Conservation (phyloP, 2,113 vertebrate species). For the Hypomesus transpacificus region DNA sequence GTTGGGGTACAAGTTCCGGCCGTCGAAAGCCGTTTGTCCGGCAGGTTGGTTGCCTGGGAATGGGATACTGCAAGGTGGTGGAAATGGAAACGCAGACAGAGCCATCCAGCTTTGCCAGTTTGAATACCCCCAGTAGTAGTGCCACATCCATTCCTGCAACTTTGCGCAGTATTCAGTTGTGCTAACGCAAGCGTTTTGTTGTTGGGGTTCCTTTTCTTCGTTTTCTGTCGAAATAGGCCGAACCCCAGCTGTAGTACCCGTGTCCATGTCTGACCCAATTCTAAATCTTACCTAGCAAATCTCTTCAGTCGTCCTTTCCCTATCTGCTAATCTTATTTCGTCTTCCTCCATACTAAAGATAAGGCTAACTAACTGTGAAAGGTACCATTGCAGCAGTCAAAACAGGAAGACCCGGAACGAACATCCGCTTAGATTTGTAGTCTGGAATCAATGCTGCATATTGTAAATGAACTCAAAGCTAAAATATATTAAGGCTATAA, state of each 20-base stretch:
- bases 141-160: constrained; percentile 91
- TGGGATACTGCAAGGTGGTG: constrained; percentile 35
- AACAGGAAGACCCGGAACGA: constrained; percentile 20
- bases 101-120: constrained; percentile 79
- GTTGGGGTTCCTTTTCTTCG: constrained; percentile 4
- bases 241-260: constrained; percentile 3
- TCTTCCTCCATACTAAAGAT: not conserved
- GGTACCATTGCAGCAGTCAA: constrained; percentile 3
- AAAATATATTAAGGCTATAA: too few species aligned
- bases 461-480: too few species aligned
- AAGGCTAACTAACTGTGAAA: too few species aligned
- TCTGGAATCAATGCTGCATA: not conserved
- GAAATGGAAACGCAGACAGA: constrained; percentile 58
- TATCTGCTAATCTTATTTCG: not conserved
- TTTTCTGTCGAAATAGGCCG: not conserved
- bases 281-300: not conserved
- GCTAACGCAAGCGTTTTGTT: constrained; percentile 19
- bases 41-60: constrained; percentile 21
- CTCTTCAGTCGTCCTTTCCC: not conserved
- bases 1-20: constrained; percentile 43
- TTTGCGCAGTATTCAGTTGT: constrained; percentile 80
- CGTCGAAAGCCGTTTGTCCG: constrained; percentile 37
- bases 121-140: constrained; percentile 82
- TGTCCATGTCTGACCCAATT: constrained; percentile 34
- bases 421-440: not conserved